phyloP scores from a whole-genome alignment of 2,113 vertebrate species.

The Atlantisia rogersi region DNA sequence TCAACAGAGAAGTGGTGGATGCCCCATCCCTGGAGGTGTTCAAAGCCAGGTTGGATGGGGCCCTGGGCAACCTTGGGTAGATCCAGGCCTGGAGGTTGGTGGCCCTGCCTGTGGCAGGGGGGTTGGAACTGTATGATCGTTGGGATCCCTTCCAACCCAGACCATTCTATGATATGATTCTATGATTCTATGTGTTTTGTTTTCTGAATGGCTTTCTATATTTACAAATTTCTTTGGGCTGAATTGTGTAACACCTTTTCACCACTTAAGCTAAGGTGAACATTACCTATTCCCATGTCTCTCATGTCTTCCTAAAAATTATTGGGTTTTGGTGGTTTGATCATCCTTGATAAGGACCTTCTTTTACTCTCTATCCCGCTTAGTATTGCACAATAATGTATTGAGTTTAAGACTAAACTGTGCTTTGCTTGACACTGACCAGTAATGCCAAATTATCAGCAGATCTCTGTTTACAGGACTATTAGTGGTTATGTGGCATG shows the following conservation, averaged over 20 bases:
- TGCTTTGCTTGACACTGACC: neutral
- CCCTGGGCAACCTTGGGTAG: no score
- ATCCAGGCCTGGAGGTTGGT: no score
- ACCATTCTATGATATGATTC: no score
- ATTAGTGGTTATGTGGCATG: neutral
- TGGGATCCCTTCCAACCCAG: no score
- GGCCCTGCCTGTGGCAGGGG: no score
- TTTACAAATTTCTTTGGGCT: neutral
- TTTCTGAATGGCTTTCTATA: neutral
- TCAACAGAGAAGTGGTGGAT: neutral
- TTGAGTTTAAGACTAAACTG: neutral
- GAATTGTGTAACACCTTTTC: neutral
- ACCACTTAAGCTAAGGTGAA: neutral
- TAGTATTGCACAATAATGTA: neutral
- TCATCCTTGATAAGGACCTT: neutral
- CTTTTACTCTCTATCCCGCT: neutral
- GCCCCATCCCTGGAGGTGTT: no score
- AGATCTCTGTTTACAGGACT: neutral
- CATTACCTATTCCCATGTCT: neutral
- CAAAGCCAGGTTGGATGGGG: no score
- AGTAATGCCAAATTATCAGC: neutral
- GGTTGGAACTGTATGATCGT: no score
- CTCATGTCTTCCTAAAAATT: neutral
- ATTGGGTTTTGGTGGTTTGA: neutral
- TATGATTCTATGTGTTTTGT: neutral